These are phyloP conservation scores for Diprion similis DNA, from an alignment of 1,140 invertebrate species.

Conservation along the genomic window DNA sequence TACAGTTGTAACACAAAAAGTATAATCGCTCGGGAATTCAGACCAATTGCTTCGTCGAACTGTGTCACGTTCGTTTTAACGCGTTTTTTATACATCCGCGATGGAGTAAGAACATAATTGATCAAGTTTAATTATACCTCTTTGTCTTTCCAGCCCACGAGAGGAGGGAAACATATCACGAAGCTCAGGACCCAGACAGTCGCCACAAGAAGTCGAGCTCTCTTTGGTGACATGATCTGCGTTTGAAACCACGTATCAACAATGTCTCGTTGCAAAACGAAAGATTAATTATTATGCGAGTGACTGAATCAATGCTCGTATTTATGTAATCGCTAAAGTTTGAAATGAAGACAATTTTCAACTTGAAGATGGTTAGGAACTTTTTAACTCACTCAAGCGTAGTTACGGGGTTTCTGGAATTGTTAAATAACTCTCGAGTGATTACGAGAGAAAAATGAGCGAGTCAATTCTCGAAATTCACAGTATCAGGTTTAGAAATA, in stretches of 20 bases:
- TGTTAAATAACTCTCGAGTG: too few relatives aligned
- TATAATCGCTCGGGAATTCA: neutral
- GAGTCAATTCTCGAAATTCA: too few relatives aligned
- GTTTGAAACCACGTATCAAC: conserved; percentile 10
- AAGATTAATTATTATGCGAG: too few relatives aligned
- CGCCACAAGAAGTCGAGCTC: conserved; percentile 88
- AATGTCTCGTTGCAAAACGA: neutral
- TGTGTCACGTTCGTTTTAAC: neutral
- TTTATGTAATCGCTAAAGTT: too few relatives aligned
- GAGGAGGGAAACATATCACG: conserved; percentile 94
- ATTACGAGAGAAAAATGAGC: too few relatives aligned
- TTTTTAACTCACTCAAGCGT: too few relatives aligned
- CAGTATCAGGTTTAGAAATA: too few relatives aligned
- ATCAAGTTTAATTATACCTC: conserved; percentile 60
- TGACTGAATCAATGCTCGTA: too few relatives aligned
- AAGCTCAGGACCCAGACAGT: conserved; percentile 94
- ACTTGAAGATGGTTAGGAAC: too few relatives aligned
- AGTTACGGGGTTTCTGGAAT: too few relatives aligned
- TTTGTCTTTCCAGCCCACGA: conserved; percentile 93
- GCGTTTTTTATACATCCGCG: neutral
- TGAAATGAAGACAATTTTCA: too few relatives aligned
- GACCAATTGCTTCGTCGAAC: neutral
- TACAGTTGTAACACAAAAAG: neutral
- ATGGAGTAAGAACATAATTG: neutral
- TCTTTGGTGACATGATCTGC: conserved; percentile 85